Conservation (phyloP, 53 echinoderm and acorn worm species). For the Glandiceps talaboti region DNA sequence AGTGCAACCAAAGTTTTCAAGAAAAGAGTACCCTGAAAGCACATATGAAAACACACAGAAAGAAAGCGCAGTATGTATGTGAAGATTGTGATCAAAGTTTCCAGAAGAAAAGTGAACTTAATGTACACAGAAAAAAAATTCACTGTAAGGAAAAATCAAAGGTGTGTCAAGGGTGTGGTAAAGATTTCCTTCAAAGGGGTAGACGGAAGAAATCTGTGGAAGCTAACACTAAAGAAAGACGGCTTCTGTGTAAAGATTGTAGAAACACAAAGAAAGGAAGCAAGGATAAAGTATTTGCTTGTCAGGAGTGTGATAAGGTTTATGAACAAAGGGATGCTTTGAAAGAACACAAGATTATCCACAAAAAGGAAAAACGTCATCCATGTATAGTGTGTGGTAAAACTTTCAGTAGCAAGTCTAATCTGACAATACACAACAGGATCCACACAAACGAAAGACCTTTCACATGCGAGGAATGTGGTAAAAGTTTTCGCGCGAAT, state of each 20-base stretch:
- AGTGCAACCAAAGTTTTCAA: background rate
- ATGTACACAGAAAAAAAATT: background rate
- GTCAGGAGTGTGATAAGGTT: conserved; percentile 14
- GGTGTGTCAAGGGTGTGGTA: conserved; percentile 11
- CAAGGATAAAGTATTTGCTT: background rate
- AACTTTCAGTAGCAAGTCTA: background rate
- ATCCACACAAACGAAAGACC: conserved; percentile 4
- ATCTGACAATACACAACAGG: background rate
- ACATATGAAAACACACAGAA: background rate
- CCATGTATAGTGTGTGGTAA: conserved; percentile 6
- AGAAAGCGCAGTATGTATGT: background rate
- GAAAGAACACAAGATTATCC: background rate
- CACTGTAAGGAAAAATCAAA: background rate
- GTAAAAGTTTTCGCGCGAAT: background rate
- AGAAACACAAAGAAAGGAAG: conserved; percentile 1
- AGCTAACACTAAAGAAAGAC: conserved; percentile 11
- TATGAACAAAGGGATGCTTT: conserved; percentile 4
- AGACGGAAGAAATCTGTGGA: background rate
- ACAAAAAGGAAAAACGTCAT: background rate
- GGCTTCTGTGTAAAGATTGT: conserved; percentile 7
- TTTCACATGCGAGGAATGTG: conserved; percentile 6
- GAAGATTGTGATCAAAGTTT: conserved; percentile 6
- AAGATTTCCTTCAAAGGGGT: conserved; percentile 7
- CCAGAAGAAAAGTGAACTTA: conserved; percentile 5
- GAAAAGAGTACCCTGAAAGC: background rate